Conservation (phyloP, 2,888 invertebrate species). For the Rhagium mordax region DNA sequence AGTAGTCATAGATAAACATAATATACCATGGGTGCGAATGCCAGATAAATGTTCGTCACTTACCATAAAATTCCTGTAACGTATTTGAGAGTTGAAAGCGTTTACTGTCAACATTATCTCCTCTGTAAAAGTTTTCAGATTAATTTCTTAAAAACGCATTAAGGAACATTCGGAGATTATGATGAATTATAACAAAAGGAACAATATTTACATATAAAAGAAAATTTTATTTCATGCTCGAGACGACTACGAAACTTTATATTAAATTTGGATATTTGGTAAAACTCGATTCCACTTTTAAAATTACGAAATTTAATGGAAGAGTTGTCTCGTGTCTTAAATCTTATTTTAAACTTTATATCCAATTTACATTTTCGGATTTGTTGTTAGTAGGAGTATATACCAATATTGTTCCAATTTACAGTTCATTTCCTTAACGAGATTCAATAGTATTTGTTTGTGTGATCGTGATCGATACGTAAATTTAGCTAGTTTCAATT, state of each 20-base stretch:
- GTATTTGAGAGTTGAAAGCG: background rate
- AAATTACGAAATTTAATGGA: constrained; percentile 27
- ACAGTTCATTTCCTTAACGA: no score
- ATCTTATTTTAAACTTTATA: constrained; percentile 34
- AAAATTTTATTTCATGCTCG: background rate
- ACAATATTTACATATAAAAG: background rate
- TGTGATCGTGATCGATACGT: no score
- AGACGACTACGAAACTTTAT: constrained; percentile 12
- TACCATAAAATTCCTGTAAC: no score
- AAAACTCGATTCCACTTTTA: constrained; percentile 12
- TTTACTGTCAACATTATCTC: background rate
- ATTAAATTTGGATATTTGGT: constrained; percentile 25
- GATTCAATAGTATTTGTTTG: no score
- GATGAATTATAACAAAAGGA: background rate
- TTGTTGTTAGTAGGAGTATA: background rate
- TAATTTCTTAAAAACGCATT: background rate
- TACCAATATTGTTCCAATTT: no score
- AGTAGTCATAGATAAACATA: no score
- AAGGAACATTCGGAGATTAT: background rate
- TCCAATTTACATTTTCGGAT: constrained; percentile 27
- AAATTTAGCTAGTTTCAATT: no score
- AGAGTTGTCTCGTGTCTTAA: constrained; percentile 19
- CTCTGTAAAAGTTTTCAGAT: background rate
- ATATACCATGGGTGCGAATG: no score
- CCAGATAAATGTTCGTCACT: no score